phyloP scores from a whole-genome alignment of 2,797 vertebrate species.

The Rhynchotus rufescens region DNA sequence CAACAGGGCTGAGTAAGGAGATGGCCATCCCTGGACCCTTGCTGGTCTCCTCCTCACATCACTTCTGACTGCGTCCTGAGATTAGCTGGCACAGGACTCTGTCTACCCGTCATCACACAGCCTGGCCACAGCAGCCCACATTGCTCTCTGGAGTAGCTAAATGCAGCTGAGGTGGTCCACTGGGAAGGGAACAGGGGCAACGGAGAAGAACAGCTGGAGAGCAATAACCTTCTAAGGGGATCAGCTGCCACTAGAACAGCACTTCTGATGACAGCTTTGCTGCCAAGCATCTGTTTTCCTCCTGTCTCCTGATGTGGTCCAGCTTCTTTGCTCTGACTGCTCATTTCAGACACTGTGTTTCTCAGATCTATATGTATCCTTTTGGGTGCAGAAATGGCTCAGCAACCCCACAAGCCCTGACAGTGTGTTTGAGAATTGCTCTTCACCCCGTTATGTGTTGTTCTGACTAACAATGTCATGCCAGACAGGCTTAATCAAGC shows the following conservation, averaged over 20 bases:
- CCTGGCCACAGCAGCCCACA: neutral
- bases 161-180: neutral
- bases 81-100: neutral
- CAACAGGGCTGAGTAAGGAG: neutral
- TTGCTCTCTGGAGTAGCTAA: neutral
- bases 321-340: constrained; percentile 29
- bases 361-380: neutral
- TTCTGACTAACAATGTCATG: constrained; percentile 4
- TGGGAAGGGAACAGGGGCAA: constrained; percentile 1
- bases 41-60: neutral
- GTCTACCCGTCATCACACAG: neutral
- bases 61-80: neutral
- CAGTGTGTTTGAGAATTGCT: neutral
- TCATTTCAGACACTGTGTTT: neutral
- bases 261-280: constrained; percentile 8
- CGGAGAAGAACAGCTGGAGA: constrained; percentile 39
- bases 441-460: neutral
- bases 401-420: neutral
- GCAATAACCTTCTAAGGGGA: constrained; percentile 37
- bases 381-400: neutral
- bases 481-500: constrained; percentile 49
- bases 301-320: constrained; percentile 32
- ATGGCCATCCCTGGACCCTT: neutral
- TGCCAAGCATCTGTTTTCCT: constrained; percentile 62
- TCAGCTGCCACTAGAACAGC: constrained; percentile 22